Percentiles rank a stretch among this genome's conserved stretches.
Conservation (phyloP, 1,140 invertebrate species). For the Sinonovacula constricta region DNA sequence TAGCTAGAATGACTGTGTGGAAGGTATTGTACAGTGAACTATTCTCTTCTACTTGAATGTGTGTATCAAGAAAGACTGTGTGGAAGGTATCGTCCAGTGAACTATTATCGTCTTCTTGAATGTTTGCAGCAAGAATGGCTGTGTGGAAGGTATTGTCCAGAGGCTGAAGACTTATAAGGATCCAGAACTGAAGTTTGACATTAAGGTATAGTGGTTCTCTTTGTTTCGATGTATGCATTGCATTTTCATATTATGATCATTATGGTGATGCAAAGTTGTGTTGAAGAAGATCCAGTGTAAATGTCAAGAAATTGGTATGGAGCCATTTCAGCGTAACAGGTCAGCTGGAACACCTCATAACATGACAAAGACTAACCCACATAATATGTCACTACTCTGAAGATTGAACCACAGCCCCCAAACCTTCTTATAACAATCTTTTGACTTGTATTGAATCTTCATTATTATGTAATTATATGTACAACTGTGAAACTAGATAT, state of each 20-base stretch:
- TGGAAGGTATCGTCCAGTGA: conserved; percentile 43
- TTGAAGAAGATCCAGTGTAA: too few relatives aligned
- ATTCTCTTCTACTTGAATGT: not conserved
- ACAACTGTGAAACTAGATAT: too few relatives aligned
- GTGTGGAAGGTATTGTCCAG: conserved; percentile 86
- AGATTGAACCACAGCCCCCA: too few relatives aligned
- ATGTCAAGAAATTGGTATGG: too few relatives aligned
- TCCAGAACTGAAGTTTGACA: conserved; percentile 82
- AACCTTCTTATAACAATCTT: too few relatives aligned
- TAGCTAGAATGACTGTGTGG: not conserved
- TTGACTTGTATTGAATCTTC: too few relatives aligned
- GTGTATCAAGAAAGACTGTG: not conserved
- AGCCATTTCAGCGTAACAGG: not conserved
- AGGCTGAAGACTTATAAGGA: conserved; percentile 85
- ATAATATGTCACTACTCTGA: not conserved
- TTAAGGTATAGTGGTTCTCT: conserved; percentile 81
- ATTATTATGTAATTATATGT: too few relatives aligned
- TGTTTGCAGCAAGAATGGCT: conserved; percentile 82
- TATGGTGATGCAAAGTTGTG: too few relatives aligned
- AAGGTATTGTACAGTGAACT: not conserved
- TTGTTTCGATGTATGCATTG: not conserved
- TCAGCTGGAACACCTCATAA: not conserved
- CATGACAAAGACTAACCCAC: not conserved
- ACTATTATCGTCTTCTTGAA: not conserved
- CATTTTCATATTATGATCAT: too few relatives aligned